These are phyloP conservation scores for Staurois parvus DNA, from an alignment of 2,797 vertebrate species.

Conservation along the genomic window DNA sequence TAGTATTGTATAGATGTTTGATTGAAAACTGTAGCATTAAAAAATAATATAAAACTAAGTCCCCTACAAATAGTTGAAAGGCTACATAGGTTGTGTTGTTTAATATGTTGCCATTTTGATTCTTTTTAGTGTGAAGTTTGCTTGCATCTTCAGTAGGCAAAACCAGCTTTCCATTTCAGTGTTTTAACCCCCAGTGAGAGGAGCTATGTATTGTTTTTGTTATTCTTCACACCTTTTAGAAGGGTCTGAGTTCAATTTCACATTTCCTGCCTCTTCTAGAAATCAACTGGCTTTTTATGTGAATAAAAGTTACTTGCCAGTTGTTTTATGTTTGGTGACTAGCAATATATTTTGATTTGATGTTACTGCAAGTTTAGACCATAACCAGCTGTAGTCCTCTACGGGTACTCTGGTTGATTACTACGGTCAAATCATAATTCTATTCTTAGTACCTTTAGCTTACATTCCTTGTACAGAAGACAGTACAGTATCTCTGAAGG, in stretches of 20 bases:
- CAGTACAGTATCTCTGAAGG: no score
- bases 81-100: not conserved
- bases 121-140: conserved; percentile 6
- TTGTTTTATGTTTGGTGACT: conserved; percentile 45
- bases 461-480: no score
- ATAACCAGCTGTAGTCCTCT: no score
- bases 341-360: conserved; percentile 38
- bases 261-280: conserved; percentile 39
- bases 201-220: conserved; percentile 22
- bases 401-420: no score
- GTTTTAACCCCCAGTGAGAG: conserved; percentile 39
- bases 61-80: not conserved
- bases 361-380: conserved; percentile 5
- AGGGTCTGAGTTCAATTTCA: conserved; percentile 40
- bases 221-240: conserved; percentile 49
- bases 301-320: conserved; percentile 37
- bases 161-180: conserved; percentile 12
- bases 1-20: no score
- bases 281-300: conserved; percentile 52
- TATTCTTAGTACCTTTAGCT: no score
- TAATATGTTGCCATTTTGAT: not conserved
- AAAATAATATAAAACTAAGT: not conserved
- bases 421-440: no score
- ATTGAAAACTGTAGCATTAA: no score
- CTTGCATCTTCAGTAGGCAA: conserved; percentile 20